phyloP scores from a whole-genome alignment of 2,113 vertebrate species.

The Zapus hudsonius region DNA sequence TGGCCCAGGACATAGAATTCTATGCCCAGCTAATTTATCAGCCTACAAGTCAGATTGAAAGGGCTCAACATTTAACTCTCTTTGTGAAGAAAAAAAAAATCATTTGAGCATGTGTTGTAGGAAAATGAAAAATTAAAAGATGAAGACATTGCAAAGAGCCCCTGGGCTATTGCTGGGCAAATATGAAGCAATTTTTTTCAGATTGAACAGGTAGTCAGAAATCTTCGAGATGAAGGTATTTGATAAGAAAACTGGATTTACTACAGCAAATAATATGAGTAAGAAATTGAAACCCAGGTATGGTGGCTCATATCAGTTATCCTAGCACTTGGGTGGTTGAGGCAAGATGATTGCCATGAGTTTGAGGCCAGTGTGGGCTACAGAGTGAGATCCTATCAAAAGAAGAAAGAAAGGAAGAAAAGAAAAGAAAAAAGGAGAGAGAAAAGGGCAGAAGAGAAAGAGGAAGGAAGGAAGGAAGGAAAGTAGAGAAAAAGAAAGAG shows the following conservation, averaged over 20 bases:
- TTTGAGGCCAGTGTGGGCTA: neutral
- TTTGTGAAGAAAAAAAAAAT: neutral
- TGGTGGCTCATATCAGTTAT: neutral
- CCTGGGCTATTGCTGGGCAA: neutral
- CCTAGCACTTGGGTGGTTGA: neutral
- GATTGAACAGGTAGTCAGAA: neutral
- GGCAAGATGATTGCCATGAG: neutral
- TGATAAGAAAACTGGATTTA: slow-evolving; percentile 30
- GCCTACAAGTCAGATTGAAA: neutral
- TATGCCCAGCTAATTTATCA: neutral
- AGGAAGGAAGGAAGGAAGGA: too few species aligned
- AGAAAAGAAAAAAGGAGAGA: too few species aligned
- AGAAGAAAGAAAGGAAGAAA: too few species aligned
- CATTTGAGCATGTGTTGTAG: neutral
- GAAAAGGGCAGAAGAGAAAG: too few species aligned
- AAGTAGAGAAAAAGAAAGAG: too few species aligned
- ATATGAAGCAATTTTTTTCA: slow-evolving; percentile 5
- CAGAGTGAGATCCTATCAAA: neutral
- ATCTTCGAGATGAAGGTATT: neutral
- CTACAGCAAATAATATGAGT: slow-evolving; percentile 9
- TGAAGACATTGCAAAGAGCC: neutral
- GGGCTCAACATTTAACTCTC: slow-evolving; percentile 7
- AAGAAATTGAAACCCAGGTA: neutral
- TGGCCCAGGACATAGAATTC: neutral
- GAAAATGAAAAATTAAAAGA: slow-evolving; percentile 42